Evolutionary conservation across 1,140 invertebrate genomes (phyloP).

Genomic region (Zaprionus davidi): DNA sequence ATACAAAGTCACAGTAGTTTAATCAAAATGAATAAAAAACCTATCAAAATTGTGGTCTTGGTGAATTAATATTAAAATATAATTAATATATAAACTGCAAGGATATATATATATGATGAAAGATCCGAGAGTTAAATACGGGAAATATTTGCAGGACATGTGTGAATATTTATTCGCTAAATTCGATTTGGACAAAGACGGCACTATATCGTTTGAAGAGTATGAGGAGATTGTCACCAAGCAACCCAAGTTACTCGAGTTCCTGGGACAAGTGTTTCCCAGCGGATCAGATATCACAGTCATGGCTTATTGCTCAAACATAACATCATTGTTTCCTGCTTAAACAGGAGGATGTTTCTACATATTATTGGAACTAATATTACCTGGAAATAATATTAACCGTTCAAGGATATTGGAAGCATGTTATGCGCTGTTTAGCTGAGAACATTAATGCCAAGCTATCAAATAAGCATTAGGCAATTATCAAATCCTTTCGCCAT

Average conservation of each 20-base stretch:
- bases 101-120: too few species aligned
- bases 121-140: too few species aligned
- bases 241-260: constrained; percentile 90
- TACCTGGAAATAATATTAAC: background rate
- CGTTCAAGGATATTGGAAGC: background rate
- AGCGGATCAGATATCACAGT: constrained; percentile 53
- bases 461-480: too few species aligned
- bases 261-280: constrained; percentile 92
- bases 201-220: constrained; percentile 90
- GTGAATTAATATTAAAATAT: too few species aligned
- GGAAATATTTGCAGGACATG: constrained; percentile 86
- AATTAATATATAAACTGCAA: too few species aligned
- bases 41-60: too few species aligned
- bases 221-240: constrained; percentile 88
- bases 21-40: too few species aligned
- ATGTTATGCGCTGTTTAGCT: background rate
- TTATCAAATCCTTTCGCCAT: too few species aligned
- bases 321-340: constrained; percentile 39
- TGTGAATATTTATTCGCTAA: constrained; percentile 92
- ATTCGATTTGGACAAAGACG: constrained; percentile 92
- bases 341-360: background rate
- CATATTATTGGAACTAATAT: too few species aligned
- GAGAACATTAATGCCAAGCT: too few species aligned
- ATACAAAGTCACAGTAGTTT: too few species aligned
- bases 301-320: constrained; percentile 65